Evolutionary conservation across 2,797 vertebrate species (phyloP), one percentile per base, ranked within the genome.

Genomic region (Salmo trutta): DNA sequence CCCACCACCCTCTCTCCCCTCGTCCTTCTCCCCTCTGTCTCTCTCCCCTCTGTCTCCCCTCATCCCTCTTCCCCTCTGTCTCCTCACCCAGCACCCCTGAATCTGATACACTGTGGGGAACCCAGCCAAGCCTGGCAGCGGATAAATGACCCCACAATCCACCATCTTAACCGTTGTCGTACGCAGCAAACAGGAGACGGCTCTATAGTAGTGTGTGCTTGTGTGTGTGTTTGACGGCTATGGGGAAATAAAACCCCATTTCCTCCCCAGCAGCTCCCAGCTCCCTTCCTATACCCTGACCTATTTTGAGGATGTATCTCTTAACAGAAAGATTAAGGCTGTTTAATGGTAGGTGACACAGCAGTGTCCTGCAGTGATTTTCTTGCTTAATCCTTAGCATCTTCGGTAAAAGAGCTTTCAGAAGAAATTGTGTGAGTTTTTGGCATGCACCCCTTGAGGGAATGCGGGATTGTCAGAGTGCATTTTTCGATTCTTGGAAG

Each of bases 341-440:
- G 92, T 94, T 92, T 96, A 96, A 96, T 96, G 93, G 92, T 94
- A 94, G 95, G 93, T 95, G 94, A 96, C 94, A 96, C 91, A 89
- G 84, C 92, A 89, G 88, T 94, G 92, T 96, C 93, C 95, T 93
- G 93, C 94, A 94, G 93, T 95, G 91, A 91, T 94, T 93, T 91
- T 93, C 93, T 93, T 89, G 91, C 92, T 93, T 93, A 93, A 93
- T 95, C 93, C 94, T 92, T 91, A 93, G 91, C 93, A 94, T 95
- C 93, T 95, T 94, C 91, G 86, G 89, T 92, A 95, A 96, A 94
- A 92, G 90, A 95, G 93, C 92, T 94, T 95, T 95, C 92, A 88
- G 90, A 92, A 94, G 92, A 92, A 95, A 94, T 91, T 83, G 84
- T 89, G 92, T 90, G 93, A 85, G 89, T 94, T 93, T 91, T 93